Percentiles rank a stretch among this genome's conserved stretches.
phyloP scores from a whole-genome alignment of 2,888 invertebrate genomes.

The Rhimphoctona megacephalus region DNA sequence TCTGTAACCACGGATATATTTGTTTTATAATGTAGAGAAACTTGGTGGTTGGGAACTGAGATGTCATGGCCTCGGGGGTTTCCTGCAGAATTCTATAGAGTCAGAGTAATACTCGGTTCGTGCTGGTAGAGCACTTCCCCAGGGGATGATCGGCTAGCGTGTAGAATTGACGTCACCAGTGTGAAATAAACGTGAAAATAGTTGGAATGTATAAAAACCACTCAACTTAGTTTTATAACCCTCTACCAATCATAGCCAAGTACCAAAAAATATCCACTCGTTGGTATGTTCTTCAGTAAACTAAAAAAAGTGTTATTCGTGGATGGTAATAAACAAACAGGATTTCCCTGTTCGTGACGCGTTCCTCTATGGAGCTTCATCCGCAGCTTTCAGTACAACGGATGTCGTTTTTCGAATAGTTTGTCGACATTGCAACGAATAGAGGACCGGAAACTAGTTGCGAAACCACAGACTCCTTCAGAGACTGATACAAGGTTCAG shows the following conservation, averaged over 20 bases:
- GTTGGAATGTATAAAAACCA: background rate
- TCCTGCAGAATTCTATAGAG: background rate
- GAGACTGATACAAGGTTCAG: background rate
- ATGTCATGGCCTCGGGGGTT: conserved; percentile 13
- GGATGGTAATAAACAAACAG: background rate
- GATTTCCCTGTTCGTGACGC: conserved; percentile 15
- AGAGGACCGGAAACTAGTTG: conserved; percentile 20
- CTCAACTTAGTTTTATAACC: conserved; percentile 4
- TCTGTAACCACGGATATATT: background rate
- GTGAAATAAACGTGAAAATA: conserved; percentile 7
- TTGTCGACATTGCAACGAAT: conserved; percentile 44
- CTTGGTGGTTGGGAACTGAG: background rate
- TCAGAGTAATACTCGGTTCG: background rate
- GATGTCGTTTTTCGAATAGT: conserved; percentile 55
- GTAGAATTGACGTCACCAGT: conserved; percentile 19
- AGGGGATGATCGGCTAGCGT: conserved; percentile 1
- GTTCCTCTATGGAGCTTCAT: background rate
- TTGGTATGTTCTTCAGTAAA: background rate
- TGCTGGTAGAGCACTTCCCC: conserved; percentile 7
- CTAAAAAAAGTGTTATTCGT: background rate
- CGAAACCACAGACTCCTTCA: background rate
- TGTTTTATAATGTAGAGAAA: background rate
- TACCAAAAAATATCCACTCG: background rate
- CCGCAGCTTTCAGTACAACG: conserved; percentile 42
- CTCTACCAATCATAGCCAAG: background rate